These are phyloP conservation scores for Porites lobata DNA, from an alignment of 92 coral and sea anemone genomes.

Conservation along the genomic window DNA sequence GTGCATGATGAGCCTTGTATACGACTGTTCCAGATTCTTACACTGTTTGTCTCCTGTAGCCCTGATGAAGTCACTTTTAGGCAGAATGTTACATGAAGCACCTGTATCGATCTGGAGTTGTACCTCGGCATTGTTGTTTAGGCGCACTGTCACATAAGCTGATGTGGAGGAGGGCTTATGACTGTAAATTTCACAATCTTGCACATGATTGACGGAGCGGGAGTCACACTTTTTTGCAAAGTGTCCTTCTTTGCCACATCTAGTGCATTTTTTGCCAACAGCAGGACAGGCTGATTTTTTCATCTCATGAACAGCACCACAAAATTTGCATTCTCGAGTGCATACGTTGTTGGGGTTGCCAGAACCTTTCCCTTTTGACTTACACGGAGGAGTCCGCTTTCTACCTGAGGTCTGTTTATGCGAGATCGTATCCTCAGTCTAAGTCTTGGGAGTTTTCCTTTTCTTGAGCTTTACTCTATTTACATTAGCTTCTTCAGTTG, in stretches of 20 bases:
- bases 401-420: background rate
- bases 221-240: conserved; percentile 32
- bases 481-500: conserved; percentile 38
- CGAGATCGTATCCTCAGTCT: background rate
- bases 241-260: background rate
- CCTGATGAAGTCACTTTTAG: conserved; percentile 24
- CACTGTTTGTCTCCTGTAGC: conserved; percentile 21
- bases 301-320: conserved; percentile 30
- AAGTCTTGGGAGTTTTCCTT: background rate
- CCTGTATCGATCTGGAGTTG: too few species aligned
- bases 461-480: conserved; percentile 23
- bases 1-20: conserved; percentile 42
- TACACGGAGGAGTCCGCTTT: background rate
- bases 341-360: background rate
- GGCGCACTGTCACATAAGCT: too few species aligned
- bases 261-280: too few species aligned
- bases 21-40: conserved; percentile 38
- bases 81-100: conserved; percentile 40
- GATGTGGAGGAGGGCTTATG: conserved; percentile 43
- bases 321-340: conserved; percentile 1
- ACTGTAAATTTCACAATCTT: conserved; percentile 43
- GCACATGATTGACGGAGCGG: conserved; percentile 42
- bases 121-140: too few species aligned
- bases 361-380: background rate
- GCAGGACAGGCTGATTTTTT: conserved; percentile 10